Evolutionary conservation across 1,140 invertebrate genomes (phyloP).

Genomic region (Drosophila persimilis): DNA sequence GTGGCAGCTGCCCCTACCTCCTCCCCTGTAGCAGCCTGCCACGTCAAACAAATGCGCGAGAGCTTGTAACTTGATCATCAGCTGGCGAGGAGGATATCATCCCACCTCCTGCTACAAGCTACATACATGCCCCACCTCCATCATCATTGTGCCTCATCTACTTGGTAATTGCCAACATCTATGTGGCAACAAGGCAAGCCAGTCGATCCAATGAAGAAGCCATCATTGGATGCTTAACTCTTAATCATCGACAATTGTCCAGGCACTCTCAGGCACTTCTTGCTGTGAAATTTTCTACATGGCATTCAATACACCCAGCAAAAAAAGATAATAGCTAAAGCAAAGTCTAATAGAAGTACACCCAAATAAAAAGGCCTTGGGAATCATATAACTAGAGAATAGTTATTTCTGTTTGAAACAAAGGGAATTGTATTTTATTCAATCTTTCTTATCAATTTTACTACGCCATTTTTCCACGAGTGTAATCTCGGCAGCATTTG

Average conservation of each 20-base stretch:
- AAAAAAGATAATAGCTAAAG: too few species aligned
- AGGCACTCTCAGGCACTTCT: neutral
- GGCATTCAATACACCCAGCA: too few species aligned
- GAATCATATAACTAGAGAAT: accelerated
- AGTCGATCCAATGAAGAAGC: neutral
- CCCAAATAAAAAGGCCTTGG: too few species aligned
- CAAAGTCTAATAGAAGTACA: too few species aligned
- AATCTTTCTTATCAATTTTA: too few species aligned
- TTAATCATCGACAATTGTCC: neutral
- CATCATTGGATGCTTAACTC: neutral
- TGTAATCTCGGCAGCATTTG: too few species aligned
- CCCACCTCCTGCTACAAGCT: slow-evolving; percentile 1
- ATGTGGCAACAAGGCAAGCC: neutral
- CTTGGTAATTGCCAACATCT: slow-evolving; percentile 15
- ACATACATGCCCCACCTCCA: slow-evolving; percentile 4
- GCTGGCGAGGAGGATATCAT: neutral
- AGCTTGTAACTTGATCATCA: slow-evolving; percentile 43
- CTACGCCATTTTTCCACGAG: too few species aligned
- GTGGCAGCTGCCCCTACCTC: too few species aligned
- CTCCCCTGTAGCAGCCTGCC: slow-evolving; percentile 14
- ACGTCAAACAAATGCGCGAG: slow-evolving; percentile 31
- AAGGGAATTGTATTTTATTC: too few species aligned
- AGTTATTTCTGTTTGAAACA: too few species aligned
- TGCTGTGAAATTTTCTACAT: too few species aligned
- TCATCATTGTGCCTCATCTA: neutral